Evolutionary conservation across 2,797 vertebrate species (phyloP).

Genomic region (Pachyuromys duprasi): DNA sequence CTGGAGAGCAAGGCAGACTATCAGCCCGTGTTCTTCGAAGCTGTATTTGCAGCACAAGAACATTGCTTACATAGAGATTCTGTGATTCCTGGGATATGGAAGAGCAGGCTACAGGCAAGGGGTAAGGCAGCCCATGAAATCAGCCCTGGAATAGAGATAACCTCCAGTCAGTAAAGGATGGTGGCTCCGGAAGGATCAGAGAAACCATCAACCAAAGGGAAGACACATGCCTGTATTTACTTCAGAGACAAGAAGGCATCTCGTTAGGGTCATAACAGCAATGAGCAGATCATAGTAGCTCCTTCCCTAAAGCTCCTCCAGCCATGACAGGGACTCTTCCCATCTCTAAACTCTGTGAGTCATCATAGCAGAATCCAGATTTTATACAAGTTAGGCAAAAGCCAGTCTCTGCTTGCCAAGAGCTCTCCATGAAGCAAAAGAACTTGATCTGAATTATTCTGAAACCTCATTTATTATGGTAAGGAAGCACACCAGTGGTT

Average conservation of each 20-base stretch:
- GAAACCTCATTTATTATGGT: neutral
- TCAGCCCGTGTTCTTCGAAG: neutral
- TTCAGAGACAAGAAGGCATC: neutral
- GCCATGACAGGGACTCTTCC: neutral
- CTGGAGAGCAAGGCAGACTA: neutral
- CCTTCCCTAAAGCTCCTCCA: slow-evolving; percentile 12
- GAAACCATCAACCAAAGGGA: neutral
- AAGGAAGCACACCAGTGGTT: neutral
- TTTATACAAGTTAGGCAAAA: neutral
- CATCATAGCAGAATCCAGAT: neutral
- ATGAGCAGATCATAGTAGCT: neutral
- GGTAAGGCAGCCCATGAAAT: neutral
- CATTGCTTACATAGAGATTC: neutral
- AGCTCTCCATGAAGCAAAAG: neutral
- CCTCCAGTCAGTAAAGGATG: neutral
- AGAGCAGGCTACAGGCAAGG: neutral
- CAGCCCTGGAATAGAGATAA: neutral
- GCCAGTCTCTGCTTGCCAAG: neutral
- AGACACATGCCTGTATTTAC: neutral
- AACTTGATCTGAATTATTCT: neutral
- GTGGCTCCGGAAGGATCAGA: neutral
- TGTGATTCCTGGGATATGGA: neutral
- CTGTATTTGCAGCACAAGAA: neutral
- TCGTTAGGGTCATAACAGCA: neutral
- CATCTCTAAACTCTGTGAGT: neutral